A percentile compares a stretch with the other conserved stretches of the same genome.
phyloP scores from a whole-genome alignment of 2,888 invertebrate species.

The Pterostichus madidus region DNA sequence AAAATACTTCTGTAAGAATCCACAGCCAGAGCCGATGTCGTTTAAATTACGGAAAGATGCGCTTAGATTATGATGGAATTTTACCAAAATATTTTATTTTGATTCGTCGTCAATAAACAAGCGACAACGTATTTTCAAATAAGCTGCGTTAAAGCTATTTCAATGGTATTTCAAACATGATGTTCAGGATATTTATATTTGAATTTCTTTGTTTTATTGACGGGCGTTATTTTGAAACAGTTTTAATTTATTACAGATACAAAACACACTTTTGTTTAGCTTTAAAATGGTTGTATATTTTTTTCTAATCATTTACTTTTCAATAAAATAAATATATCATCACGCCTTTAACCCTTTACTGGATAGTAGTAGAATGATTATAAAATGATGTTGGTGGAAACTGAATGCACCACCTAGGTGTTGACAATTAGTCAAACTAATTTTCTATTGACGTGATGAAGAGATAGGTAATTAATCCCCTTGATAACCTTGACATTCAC shows the following conservation, averaged over 20 bases:
- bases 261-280: too few relatives aligned
- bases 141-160: constrained; percentile 12
- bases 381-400: too few relatives aligned
- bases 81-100: constrained; percentile 53
- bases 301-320: too few relatives aligned
- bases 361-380: too few relatives aligned
- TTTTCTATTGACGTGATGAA: background rate
- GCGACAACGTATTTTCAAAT: background rate
- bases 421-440: too few relatives aligned
- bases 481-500: constrained; percentile 16
- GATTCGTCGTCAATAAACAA: constrained; percentile 39
- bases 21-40: constrained; percentile 19
- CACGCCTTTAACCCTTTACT: too few relatives aligned
- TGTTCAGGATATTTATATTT: constrained; percentile 38
- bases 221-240: constrained; percentile 8
- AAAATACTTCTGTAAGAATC: constrained; percentile 51
- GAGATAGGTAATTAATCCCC: constrained; percentile 20
- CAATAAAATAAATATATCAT: too few relatives aligned
- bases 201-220: constrained; percentile 2
- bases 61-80: constrained; percentile 49
- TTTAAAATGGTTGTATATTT: too few relatives aligned
- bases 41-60: constrained; percentile 45
- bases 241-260: background rate
- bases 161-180: constrained; percentile 39
- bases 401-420: too few relatives aligned